phyloP scores from a whole-genome alignment of 2,797 vertebrate species.

The Sebastes steindachneri region DNA sequence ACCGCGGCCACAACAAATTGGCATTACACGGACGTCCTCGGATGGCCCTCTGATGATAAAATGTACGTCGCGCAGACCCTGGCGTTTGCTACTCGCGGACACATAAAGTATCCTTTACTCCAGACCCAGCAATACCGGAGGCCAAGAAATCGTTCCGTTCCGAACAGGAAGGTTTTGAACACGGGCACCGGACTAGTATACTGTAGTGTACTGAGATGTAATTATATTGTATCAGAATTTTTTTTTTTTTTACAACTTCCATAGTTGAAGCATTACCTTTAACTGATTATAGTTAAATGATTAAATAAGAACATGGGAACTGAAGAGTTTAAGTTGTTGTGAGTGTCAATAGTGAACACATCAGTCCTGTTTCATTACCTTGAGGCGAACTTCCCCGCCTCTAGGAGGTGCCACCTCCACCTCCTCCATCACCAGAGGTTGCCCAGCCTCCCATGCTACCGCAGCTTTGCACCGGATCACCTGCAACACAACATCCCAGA shows the following conservation, averaged over 20 bases:
- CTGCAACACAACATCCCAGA: conserved; percentile 65
- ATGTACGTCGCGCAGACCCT: no score
- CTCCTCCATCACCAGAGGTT: conserved; percentile 90
- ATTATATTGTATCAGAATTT: not conserved
- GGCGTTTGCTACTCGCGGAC: no score
- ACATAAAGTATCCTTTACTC: no score
- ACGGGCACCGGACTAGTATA: no score
- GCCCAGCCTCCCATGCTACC: conserved; percentile 91
- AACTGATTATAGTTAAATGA: not conserved
- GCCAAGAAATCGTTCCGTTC: no score
- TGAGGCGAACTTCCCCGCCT: conserved; percentile 91
- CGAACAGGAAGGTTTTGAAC: no score
- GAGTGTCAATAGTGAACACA: not conserved
- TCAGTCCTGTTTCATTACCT: conserved; percentile 77
- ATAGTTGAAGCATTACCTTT: not conserved
- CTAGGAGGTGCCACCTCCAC: conserved; percentile 91
- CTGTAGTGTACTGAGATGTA: not conserved
- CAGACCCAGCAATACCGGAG: no score
- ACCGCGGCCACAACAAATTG: no score
- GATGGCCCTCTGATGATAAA: no score
- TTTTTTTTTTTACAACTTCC: not conserved
- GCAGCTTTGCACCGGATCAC: conserved; percentile 92
- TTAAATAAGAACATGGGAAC: not conserved
- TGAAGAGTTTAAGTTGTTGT: not conserved
- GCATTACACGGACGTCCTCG: no score